Evolutionary conservation across 2,797 vertebrate species (phyloP), one percentile per base, ranked within the genome.

Genomic region (Tragopan temminckii): DNA sequence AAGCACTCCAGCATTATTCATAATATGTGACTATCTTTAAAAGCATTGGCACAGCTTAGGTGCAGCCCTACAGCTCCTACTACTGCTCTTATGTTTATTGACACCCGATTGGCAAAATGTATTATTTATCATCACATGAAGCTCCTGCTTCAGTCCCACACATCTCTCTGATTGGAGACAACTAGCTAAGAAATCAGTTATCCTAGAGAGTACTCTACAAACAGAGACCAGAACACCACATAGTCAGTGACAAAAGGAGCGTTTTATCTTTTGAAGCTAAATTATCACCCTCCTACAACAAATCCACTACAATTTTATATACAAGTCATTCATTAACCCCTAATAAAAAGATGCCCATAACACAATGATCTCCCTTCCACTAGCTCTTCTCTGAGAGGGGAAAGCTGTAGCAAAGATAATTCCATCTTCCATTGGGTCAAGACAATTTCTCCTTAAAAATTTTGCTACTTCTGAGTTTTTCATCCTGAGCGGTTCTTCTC

Each of bases 191-290:
- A 69, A 93, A 93, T 27, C 23, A 4, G 0, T 64, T 72, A 69
- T 59, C 24, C 61, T 52, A 40, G 11, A 78, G 35, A 80, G 94
- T 35, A 89, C 31, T 46, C 67, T 84, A 74, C 79, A 79, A 95
- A 89, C 12, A 90, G 75, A 93, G 82, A 66, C 31, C 77, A 80
- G 46, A 35, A 59, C 27, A 43, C 15, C 3, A 35, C 59, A 64
- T 6, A 68, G 38, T 40, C 88, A 77, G 38, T 46, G 43, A 62
- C 40, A 80, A 84, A 89, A 87, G 33, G 17, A 78, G 35, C 2
- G 5, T 78, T 88, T 89, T 77, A 58, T 64, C n/a, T 94, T 86
- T 33, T 78, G 43, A 69, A 76, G 57, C 20, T 86, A 89, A 93
- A 78, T 33, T 74, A 94, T 81, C 45, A 42, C 4, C 1, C 2